Conservation (phyloP, 2,888 invertebrate species). For the Nudaria mundana region DNA sequence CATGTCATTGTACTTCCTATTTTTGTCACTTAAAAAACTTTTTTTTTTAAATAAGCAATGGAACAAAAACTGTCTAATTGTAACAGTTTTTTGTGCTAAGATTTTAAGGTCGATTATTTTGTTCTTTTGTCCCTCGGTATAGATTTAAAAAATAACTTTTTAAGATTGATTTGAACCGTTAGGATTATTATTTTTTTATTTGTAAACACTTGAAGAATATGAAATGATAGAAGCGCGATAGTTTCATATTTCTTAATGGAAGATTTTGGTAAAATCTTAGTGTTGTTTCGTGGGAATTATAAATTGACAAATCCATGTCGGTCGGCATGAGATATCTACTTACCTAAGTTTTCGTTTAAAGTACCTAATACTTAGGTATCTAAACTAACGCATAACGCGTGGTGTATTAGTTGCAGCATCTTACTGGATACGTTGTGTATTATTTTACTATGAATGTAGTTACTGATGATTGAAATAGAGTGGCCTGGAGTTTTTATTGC, state of each 20-base stretch:
- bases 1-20: conserved; percentile 73
- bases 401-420: too few relatives aligned
- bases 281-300: conserved; percentile 8
- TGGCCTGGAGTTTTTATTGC: too few relatives aligned
- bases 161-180: conserved; percentile 44
- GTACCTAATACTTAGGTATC: too few relatives aligned
- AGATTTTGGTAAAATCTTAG: conserved; percentile 3
- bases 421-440: too few relatives aligned
- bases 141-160: conserved; percentile 39
- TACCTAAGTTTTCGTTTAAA: too few relatives aligned
- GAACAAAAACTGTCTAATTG: conserved; percentile 79
- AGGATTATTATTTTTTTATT: conserved; percentile 23
- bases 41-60: conserved; percentile 59
- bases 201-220: conserved; percentile 15
- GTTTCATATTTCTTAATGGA: conserved; percentile 10
- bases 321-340: too few relatives aligned
- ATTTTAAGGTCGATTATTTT: conserved; percentile 78
- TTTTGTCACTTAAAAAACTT: conserved; percentile 72
- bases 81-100: conserved; percentile 72
- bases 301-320: not conserved
- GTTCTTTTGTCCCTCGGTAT: conserved; percentile 50
- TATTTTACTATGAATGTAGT: too few relatives aligned
- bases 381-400: too few relatives aligned
- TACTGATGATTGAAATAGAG: too few relatives aligned
- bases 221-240: conserved; percentile 10